A percentile compares a stretch with the other conserved stretches of the same genome.
Conservation (phyloP, 2,113 vertebrate species). For the Salvelinus alpinus region DNA sequence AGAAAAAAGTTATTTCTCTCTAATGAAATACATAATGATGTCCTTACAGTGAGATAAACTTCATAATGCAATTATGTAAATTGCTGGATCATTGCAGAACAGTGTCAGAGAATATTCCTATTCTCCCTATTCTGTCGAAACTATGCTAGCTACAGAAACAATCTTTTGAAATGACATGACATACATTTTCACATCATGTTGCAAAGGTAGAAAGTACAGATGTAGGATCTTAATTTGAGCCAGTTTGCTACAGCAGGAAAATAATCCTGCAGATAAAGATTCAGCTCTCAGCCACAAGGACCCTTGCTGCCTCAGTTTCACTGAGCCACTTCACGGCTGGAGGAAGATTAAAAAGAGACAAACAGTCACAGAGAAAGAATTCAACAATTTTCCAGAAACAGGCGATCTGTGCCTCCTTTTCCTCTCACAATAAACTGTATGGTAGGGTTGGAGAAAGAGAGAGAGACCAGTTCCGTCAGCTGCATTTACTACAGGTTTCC, state of each 20-base stretch:
- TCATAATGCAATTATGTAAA: slow-evolving; percentile 30
- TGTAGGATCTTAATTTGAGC: too few relatives aligned
- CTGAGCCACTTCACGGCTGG: not conserved
- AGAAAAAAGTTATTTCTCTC: slow-evolving; percentile 27
- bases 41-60: slow-evolving; percentile 21
- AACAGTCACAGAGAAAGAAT: not conserved
- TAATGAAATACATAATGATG: slow-evolving; percentile 41
- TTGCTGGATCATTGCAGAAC: slow-evolving; percentile 1
- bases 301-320: not conserved
- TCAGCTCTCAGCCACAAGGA: not conserved
- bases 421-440: not conserved
- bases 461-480: too few relatives aligned
- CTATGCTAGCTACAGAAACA: not conserved
- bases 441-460: not conserved
- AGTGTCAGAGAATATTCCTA: not conserved
- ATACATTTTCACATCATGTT: not conserved
- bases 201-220: not conserved
- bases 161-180: not conserved
- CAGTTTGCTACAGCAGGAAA: too few relatives aligned
- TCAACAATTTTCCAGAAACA: not conserved
- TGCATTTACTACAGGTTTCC: too few relatives aligned
- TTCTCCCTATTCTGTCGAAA: not conserved
- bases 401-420: too few relatives aligned
- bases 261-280: not conserved
- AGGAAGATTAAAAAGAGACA: not conserved